phyloP scores from a whole-genome alignment of 2,113 vertebrate genomes.

The Embiotoca jacksoni region DNA sequence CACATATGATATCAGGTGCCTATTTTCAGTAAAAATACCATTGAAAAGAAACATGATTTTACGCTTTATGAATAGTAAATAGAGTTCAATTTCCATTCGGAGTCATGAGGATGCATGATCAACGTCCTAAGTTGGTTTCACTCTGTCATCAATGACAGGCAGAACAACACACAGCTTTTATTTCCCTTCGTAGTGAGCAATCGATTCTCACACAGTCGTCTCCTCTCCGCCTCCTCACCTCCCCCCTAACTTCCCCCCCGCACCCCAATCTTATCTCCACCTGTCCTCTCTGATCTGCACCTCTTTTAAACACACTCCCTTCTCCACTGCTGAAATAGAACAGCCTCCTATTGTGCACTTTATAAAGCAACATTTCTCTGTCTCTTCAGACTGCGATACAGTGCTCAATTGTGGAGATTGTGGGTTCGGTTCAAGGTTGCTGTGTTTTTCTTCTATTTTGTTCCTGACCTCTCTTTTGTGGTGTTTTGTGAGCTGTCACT shows the following conservation, averaged over 20 bases:
- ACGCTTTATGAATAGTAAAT: too few species aligned
- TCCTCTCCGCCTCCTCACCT: background rate
- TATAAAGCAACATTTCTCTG: slow-evolving; percentile 38
- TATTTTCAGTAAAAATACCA: too few species aligned
- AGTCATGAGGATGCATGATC: background rate
- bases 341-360: slow-evolving; percentile 51
- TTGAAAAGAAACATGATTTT: too few species aligned
- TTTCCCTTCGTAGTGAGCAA: slow-evolving; percentile 32
- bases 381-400: background rate
- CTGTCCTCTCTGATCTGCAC: slow-evolving; percentile 44
- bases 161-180: slow-evolving; percentile 15
- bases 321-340: slow-evolving; percentile 43
- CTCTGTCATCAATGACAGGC: slow-evolving; percentile 1
- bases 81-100: background rate
- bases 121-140: background rate
- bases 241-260: slow-evolving; percentile 6
- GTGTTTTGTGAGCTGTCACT: slow-evolving; percentile 25
- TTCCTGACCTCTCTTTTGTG: slow-evolving; percentile 38
- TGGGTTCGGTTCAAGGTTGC: slow-evolving; percentile 11
- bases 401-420: slow-evolving; percentile 1
- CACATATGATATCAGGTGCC: too few species aligned
- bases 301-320: slow-evolving; percentile 40
- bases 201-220: slow-evolving; percentile 19
- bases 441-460: slow-evolving; percentile 25
- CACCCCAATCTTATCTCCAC: slow-evolving; percentile 55